These are phyloP conservation scores for Merops nubicus DNA, from an alignment of 2,113 vertebrate genomes.

Conservation along the genomic window DNA sequence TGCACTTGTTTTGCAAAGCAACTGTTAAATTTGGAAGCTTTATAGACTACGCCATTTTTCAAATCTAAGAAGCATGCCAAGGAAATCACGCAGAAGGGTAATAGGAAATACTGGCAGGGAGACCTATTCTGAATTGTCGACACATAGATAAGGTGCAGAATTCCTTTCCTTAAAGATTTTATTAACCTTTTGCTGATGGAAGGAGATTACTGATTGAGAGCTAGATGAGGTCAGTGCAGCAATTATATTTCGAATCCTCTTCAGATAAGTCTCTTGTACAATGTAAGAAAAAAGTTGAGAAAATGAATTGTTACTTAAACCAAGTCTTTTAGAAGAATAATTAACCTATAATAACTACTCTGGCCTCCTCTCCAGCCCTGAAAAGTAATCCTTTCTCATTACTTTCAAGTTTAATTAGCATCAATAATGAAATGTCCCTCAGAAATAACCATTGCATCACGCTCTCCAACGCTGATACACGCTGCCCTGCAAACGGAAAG, in stretches of 20 bases:
- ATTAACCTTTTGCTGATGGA: constrained; percentile 79
- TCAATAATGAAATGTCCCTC: constrained; percentile 69
- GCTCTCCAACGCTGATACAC: background rate
- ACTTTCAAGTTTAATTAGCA: constrained; percentile 80
- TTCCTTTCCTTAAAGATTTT: constrained; percentile 70
- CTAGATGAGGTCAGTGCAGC: constrained; percentile 74
- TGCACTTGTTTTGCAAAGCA: background rate
- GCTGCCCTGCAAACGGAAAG: background rate
- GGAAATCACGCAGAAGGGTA: background rate
- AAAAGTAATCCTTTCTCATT: constrained; percentile 80
- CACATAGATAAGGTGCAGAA: constrained; percentile 59
- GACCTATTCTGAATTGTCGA: constrained; percentile 42
- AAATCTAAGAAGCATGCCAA: background rate
- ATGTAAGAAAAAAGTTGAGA: constrained; percentile 60
- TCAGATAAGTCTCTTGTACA: constrained; percentile 68
- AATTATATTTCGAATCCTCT: constrained; percentile 74
- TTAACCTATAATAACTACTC: constrained; percentile 80
- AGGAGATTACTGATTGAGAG: constrained; percentile 76
- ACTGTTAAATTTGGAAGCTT: background rate
- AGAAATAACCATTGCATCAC: constrained; percentile 53
- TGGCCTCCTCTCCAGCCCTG: constrained; percentile 72
- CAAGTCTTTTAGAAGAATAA: constrained; percentile 74
- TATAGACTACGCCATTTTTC: background rate
- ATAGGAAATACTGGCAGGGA: constrained; percentile 29
- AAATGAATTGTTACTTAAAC: constrained; percentile 76